Base-by-base conservation (phyloP, 2,113 vertebrate species). In the Brachyhypopomus gauderio region DNA sequence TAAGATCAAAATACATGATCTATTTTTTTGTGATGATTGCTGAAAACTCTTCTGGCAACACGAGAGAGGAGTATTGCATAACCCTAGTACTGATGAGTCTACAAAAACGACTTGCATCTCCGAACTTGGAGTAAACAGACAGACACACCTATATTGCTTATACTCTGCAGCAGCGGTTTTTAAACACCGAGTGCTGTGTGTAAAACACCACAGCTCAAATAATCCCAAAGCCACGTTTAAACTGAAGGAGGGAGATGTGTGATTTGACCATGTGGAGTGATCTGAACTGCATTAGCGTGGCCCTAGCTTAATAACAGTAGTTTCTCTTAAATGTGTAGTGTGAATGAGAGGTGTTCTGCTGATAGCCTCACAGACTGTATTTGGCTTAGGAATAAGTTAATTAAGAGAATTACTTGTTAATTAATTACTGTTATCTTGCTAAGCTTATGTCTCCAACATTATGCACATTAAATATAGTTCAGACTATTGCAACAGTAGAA, bases 401-500 rank as follows among this genome's bases (percentile, higher is more conserved):
- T 25, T 27, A 75, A 75, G 76, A 52, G 27, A 25, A 55, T 79
- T 75, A 56, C 78, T 73, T 74, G 70, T 70, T 30, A 64, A 59
- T 66, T 69, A 38, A 36, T 22, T 80, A 80, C n/a, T 41, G 38
- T 80, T 63, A 79, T 45, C 66, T 64, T 58, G 38, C 72, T 56
- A 58, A 55, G 23, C 3, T 19, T 63, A 52, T 25, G 34, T 27
- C 23, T 30, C 52, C n/a, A 59, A 34, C 52, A 45, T 27, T 27
- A 19, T n/a, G 11, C 30, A 67, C 52, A 14, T 66, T 81, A 23
- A 58, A 70, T 76, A 70, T 7, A 81, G 59, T 83, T 73, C 27
- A 58, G 75, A 73, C 60, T 72, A 77, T 64, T 64, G 59, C 79
- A 81, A 75, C 58, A 81, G 63, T 60, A 85, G 55, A 77, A 60